Base-by-base conservation (phyloP, 2,888 invertebrate species). In the Malachius bipustulatus region DNA sequence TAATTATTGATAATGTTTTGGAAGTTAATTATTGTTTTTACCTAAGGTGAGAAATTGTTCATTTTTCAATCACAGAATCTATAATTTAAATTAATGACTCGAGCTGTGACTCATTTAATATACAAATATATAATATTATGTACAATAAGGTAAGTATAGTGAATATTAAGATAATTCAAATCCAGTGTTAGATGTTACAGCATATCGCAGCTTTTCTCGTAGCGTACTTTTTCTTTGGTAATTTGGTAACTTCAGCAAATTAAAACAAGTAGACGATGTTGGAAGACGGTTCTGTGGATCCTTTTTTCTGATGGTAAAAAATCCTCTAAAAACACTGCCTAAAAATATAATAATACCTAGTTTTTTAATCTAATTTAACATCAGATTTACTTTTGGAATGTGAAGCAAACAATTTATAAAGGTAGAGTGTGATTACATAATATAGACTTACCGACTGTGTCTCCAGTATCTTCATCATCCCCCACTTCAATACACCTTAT, bases 211-310 rank as follows among this genome's bases (percentile, higher is more conserved):
- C 62, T 99, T 99, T 55, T 98, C 97, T 31, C 91, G 69, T 4
- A 99, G 65, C 0, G 93, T 91, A 51, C 87, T 82, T 54, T 94
- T 88, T 63, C 91, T 93, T 61, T 91, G 93, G 62, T 98, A 99
- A 67, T 97, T 98, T 36, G 98, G 98, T 54, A 94, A 70, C 62
- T 99, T 98, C 30, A 98, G 73, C 26, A 98, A 74, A 67, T 98
- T 99, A 66, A 98, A 98, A 59, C 98, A 99, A 0, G 98, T 98
- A 1, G 97, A 97, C 0, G 96, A 94, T 0, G 98, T 97, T n/a
- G 98, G 97, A 28, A 98, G 70, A 19, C 96, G 77, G 57, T 93
- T 88, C 33, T 90, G 75, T 0, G 93, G 90, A 59, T 93, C 93
- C 56, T 88, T 88, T 58, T 90, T 90, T 32, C 93, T 74, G 52